Evolutionary conservation across 2,113 vertebrate genomes (phyloP), one percentile per base, ranked within the genome.

Genomic region (Cairina moschata): DNA sequence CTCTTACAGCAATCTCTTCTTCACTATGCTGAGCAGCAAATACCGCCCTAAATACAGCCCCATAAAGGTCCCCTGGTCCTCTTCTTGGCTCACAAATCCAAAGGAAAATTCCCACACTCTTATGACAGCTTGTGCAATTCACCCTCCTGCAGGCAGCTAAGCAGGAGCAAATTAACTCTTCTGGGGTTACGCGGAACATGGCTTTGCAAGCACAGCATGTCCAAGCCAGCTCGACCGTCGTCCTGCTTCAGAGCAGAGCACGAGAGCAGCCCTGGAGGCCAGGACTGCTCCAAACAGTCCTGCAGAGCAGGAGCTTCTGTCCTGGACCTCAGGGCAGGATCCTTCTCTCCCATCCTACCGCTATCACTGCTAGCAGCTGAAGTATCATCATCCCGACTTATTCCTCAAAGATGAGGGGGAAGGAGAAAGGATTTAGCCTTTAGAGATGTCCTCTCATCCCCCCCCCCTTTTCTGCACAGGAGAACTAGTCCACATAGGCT

Each of bases 1-100:
- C 81, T 95, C 86, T 50, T 20, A 65, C n/a, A 68, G 86, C 50
- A 68, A 88, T 44, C 94, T 86, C 69, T 79, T 95, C 68, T 40
- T 68, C 81, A 68, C 79, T 76, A 8, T 25, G 83, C 90, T 32
- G 6, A 96, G 92, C 92, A 95, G 80, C 83, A 97, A 92, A 96
- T 72, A 59, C 0, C 1, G 67, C 68, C 86, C 77, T 78, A 81
- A 93, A 88, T 18, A 71, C 71, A 40, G 60, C 42, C 76, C 77
- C 86, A 38, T 42, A 90, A 88, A 91, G 20, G 48, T 52, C 18
- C 36, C 69, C 1, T 1, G 59, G 59, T 77, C 73, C 48, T 62
- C 1, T 8, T 32, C 79, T 48, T 12, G 31, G 76, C 75, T 95
- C 77, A 66, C 76, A 72, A 56, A 94, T 44, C 68, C 91, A 25